Conservation (phyloP, 2,797 vertebrate genomes). For the Rhinichthys osculus region DNA sequence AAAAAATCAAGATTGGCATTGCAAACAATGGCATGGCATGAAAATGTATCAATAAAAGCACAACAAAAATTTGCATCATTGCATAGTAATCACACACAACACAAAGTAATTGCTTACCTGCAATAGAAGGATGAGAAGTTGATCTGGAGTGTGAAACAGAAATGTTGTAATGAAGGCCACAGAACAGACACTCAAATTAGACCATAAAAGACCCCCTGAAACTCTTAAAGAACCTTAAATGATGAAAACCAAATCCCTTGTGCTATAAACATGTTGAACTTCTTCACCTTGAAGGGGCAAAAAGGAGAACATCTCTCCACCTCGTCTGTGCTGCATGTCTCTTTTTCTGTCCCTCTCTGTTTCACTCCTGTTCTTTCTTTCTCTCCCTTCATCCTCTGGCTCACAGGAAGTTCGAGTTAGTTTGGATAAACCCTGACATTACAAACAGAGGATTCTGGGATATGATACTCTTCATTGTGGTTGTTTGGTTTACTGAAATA, state of each 20-base stretch:
- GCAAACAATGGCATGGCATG: not conserved
- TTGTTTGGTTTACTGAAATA: not conserved
- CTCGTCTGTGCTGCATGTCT: conserved; percentile 38
- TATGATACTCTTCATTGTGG: not conserved
- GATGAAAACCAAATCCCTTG: not conserved
- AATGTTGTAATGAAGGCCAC: not conserved
- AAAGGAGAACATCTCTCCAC: conserved; percentile 12
- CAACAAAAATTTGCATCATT: not conserved
- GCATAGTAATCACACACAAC: not conserved
- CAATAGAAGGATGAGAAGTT: not conserved
- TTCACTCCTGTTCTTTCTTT: conserved; percentile 58
- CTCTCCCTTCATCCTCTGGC: conserved; percentile 60
- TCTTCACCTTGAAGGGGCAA: conserved; percentile 12
- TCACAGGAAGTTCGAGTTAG: conserved; percentile 72
- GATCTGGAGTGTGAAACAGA: conserved; percentile 17
- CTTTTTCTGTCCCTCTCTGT: conserved; percentile 52
- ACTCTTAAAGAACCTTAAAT: conserved; percentile 6
- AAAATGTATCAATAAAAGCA: not conserved
- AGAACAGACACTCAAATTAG: not conserved
- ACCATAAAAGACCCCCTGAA: not conserved
- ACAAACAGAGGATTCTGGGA: conserved; percentile 37
- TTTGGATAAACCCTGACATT: conserved; percentile 67
- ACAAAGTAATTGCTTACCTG: conserved; percentile 27
- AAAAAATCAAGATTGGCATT: not conserved
- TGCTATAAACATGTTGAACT: conserved; percentile 8